A percentile compares a stretch with the other conserved stretches of the same genome.
Evolutionary conservation across 2,797 vertebrate genomes (phyloP).

Genomic region (Halcyon smyrnensis): DNA sequence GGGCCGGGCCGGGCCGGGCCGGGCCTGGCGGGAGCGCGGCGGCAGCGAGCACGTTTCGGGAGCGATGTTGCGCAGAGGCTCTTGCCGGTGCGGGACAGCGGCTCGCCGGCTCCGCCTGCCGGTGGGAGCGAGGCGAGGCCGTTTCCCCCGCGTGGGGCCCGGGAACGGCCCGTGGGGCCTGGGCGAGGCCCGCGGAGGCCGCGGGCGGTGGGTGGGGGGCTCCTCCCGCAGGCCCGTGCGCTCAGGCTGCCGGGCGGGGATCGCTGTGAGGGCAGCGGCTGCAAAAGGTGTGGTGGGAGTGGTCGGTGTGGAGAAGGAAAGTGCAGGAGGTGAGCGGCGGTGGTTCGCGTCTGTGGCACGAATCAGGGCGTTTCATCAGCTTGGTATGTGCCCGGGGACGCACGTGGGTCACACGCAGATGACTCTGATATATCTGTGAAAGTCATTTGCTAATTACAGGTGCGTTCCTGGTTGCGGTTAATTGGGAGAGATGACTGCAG

Average conservation of each 20-base stretch:
- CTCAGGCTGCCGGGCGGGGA: no score
- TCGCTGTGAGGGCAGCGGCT: background rate
- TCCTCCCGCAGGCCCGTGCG: background rate
- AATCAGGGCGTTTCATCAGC: background rate
- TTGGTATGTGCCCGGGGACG: background rate
- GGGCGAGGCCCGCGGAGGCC: no score
- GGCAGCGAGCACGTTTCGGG: background rate
- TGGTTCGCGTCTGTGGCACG: background rate
- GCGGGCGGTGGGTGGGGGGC: background rate
- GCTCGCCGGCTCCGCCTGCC: slow-evolving; percentile 8
- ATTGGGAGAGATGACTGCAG: background rate
- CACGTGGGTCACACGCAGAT: background rate
- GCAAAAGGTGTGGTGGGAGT: background rate
- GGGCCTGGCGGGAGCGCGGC: background rate
- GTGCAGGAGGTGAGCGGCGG: background rate
- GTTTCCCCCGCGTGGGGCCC: background rate
- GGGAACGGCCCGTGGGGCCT: no score
- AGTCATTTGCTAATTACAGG: background rate
- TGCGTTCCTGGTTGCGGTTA: background rate
- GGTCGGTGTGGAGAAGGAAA: background rate
- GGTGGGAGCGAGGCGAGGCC: background rate
- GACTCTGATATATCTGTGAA: background rate
- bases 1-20: background rate
- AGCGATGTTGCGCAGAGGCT: rapidly evolving
- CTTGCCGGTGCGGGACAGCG: no score